Conservation (phyloP, 2,797 vertebrate species). For the Fratercula arctica region DNA sequence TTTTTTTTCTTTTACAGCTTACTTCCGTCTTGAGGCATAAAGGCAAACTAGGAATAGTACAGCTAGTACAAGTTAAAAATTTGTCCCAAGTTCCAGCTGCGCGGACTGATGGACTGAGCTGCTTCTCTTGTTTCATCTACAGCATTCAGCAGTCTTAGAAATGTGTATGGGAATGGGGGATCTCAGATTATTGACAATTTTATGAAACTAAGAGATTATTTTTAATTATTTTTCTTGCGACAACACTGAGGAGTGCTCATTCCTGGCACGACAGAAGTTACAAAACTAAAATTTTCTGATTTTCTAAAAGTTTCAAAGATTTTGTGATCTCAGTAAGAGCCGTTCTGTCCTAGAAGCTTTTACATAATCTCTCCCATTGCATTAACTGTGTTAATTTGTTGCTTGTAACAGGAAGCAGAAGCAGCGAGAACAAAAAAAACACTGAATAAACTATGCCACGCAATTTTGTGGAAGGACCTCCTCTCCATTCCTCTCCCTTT, state of each 20-base stretch:
- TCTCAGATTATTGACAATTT: background rate
- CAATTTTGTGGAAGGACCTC: background rate
- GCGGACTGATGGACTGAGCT: background rate
- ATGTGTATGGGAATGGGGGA: background rate
- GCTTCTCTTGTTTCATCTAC: background rate
- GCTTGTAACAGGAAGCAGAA: background rate
- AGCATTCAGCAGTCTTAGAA: background rate
- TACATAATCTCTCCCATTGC: background rate
- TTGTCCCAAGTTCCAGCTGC: background rate
- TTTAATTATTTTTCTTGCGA: background rate
- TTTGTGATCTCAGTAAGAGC: background rate
- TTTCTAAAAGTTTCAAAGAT: background rate
- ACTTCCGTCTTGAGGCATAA: conserved; percentile 42
- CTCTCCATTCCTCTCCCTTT: background rate
- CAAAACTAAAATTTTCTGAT: background rate
- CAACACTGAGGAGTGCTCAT: background rate
- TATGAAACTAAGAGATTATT: background rate
- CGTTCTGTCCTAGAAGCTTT: background rate
- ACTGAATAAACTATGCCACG: background rate
- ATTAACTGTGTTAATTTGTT: background rate
- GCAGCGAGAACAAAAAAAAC: background rate
- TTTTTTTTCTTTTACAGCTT: conserved; percentile 61
- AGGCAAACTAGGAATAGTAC: conserved; percentile 17
- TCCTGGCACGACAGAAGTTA: background rate
- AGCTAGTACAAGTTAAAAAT: background rate